Evolutionary conservation across 2,888 invertebrate genomes (phyloP).

Genomic region (Opisthograptis luteolata): DNA sequence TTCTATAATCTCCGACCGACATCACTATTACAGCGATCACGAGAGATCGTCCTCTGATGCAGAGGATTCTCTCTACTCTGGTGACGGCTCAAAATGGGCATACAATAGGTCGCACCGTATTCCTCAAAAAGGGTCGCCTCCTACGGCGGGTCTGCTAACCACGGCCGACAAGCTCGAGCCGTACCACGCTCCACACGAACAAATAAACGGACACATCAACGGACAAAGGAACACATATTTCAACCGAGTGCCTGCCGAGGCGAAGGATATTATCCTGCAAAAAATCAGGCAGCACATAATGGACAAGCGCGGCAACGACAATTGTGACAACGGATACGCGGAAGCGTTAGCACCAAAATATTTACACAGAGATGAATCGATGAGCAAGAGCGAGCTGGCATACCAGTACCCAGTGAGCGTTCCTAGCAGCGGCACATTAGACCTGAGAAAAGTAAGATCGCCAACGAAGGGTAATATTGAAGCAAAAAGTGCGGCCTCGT

Average conservation of each 20-base stretch:
- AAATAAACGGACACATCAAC: slow-evolving; percentile 51
- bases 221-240: slow-evolving; percentile 65
- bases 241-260: slow-evolving; percentile 75
- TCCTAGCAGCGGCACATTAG: slow-evolving; percentile 66
- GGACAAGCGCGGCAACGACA: slow-evolving; percentile 76
- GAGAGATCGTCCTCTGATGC: slow-evolving; percentile 77
- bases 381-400: slow-evolving; percentile 60
- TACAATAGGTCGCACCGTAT: slow-evolving; percentile 51
- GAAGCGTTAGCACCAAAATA: slow-evolving; percentile 61
- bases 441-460: slow-evolving; percentile 76
- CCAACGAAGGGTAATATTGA: slow-evolving; percentile 59
- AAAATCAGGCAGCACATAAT: slow-evolving; percentile 82
- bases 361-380: slow-evolving; percentile 63
- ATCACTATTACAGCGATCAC: slow-evolving; percentile 76
- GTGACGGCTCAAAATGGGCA: slow-evolving; percentile 64
- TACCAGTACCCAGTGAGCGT: slow-evolving; percentile 59
- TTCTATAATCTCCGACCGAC: slow-evolving; percentile 71
- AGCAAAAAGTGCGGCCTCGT: slow-evolving; percentile 51
- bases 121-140: slow-evolving; percentile 51
- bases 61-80: slow-evolving; percentile 71
- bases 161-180: slow-evolving; percentile 73
- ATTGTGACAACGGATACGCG: slow-evolving; percentile 50
- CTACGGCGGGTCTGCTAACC: slow-evolving; percentile 76
- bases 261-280: slow-evolving; percentile 79
- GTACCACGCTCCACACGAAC: slow-evolving; percentile 54